A percentile compares a stretch with the other conserved stretches of the same genome.
Conservation (phyloP, 2,888 invertebrate species). For the Platerodrilus igneus region DNA sequence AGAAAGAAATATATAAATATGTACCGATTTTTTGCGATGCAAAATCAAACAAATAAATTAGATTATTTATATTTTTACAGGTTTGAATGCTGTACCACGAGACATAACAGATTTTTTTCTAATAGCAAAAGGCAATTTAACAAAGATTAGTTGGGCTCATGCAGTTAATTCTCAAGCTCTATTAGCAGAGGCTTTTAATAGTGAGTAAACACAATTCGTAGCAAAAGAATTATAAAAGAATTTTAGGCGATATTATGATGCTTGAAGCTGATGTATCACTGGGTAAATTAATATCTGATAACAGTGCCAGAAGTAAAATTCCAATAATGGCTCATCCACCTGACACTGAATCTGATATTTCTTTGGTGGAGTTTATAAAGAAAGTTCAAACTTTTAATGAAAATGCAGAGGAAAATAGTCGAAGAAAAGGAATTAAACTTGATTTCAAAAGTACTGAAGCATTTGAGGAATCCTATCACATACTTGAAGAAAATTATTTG, state of each 20-base stretch:
- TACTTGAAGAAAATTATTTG: constrained; percentile 39
- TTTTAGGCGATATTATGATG: constrained; percentile 50
- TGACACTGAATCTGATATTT: constrained; percentile 63
- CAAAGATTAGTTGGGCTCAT: constrained; percentile 78
- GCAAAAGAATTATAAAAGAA: too few relatives aligned
- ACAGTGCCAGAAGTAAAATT: constrained; percentile 46
- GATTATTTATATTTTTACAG: too few relatives aligned
- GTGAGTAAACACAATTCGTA: too few relatives aligned
- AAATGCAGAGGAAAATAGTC: constrained; percentile 47
- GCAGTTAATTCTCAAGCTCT: constrained; percentile 70
- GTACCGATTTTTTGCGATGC: too few relatives aligned
- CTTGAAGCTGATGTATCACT: constrained; percentile 81
- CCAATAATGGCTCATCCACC: constrained; percentile 91
- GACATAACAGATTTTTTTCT: constrained; percentile 16
- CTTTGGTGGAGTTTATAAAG: constrained; percentile 65
- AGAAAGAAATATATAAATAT: too few relatives aligned
- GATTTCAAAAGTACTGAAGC: constrained; percentile 82
- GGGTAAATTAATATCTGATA: constrained; percentile 55
- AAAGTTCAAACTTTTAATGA: constrained; percentile 49
- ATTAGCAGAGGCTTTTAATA: constrained; percentile 58
- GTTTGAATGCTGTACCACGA: too few relatives aligned
- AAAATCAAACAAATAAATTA: too few relatives aligned
- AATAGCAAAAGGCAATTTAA: constrained; percentile 56
- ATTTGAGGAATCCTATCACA: constrained; percentile 55
- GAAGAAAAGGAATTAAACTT: constrained; percentile 76